Evolutionary conservation across 1,140 invertebrate genomes (phyloP), one percentile per base, ranked within the genome.

Genomic region (Ips typographus): DNA sequence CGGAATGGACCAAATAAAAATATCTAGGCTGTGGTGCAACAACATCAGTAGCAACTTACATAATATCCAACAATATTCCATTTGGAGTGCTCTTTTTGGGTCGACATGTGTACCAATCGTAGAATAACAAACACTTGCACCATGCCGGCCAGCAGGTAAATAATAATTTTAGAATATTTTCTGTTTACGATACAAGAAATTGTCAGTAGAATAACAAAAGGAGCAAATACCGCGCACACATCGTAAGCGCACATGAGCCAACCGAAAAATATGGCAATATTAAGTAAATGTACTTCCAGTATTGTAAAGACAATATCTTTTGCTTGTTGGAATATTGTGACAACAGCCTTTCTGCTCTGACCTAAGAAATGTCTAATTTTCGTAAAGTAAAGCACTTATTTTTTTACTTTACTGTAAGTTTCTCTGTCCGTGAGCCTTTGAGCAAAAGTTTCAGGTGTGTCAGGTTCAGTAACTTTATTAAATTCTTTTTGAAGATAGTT

Each of bases 1-100:
- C n/a, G 1, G 2, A 6, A 5, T 37, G 41, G 37, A 66, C 4
- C 37, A 66, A 52, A 41, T 4, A 57, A 59, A 66, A 22, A 42
- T 3, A 39, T 36, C 56, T 7, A 66, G 4, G 5, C 1, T 59
- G 1, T 22, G 22, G 22, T 22, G 22, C 22, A 49, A 8, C 36
- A 2, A n/a, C n/a, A n/a, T n/a, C n/a, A n/a, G n/a, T n/a, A n/a
- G n/a, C n/a, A n/a, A 49, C 65, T 49, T 41, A 68, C 65, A 49
- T 68, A 68, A 36, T 68, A n/a, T 1, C 65, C 57, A 6, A 68
- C 49, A 60, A 38, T 60, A 42, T 68, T 40, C 57, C 58, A 68
- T 36, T 52, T 47, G 0, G 51, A 1, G 40, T 68, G 65, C 2
- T 59, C 1, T 4, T 6, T 7, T 40, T 52, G 52, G 1, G 4